Base-by-base conservation (phyloP, 2,797 vertebrate genomes). In the Tadarida brasiliensis region DNA sequence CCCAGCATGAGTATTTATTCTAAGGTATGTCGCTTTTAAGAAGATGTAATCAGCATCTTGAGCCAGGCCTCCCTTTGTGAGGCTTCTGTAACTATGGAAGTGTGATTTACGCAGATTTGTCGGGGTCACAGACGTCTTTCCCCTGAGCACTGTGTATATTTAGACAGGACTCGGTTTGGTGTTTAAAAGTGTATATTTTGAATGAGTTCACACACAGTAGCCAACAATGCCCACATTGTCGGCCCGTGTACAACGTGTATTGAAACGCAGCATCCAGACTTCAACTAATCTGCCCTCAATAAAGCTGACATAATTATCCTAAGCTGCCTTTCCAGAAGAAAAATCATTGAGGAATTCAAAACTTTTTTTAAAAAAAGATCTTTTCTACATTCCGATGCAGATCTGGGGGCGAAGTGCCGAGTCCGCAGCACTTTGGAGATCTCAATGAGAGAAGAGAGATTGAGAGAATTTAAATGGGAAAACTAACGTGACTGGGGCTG, bases 271-370 rank as follows among this genome's bases (percentile, higher is more conserved):
- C 98, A 99, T 99, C 99, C 99, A 99, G 99, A 99, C 99, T 99
- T 98, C 98, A 98, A 99, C 98, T 99, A 99, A 99, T 99, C 99
- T 99, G 98, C 98, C 99, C 99, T 99, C 99, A 99, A 99, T 99
- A 99, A 99, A 99, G 99, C 99, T 99, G 99, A 99, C 99, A 99
- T 99, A 99, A 99, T 99, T 99, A 99, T 99, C 99, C 99, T 99
- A 99, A 99, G 99, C 99, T 98, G 99, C 99, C 99, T 99, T 99
- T 99, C 99, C 99, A 98, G 98, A 99, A 98, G 99, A 99, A 99
- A 99, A 99, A 99, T 99, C 99, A 99, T 99, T 99, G 98, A 99
- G 99, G 99, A 99, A 99, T 99, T 99, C 99, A 99, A 99, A 99
- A 99, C 99, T 99, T 99, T 98, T 94, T 90, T 76, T 74, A 65